A percentile compares a stretch with the other conserved stretches of the same genome.
phyloP scores from a whole-genome alignment of 2,797 vertebrate genomes.

The Cottoperca gobio region DNA sequence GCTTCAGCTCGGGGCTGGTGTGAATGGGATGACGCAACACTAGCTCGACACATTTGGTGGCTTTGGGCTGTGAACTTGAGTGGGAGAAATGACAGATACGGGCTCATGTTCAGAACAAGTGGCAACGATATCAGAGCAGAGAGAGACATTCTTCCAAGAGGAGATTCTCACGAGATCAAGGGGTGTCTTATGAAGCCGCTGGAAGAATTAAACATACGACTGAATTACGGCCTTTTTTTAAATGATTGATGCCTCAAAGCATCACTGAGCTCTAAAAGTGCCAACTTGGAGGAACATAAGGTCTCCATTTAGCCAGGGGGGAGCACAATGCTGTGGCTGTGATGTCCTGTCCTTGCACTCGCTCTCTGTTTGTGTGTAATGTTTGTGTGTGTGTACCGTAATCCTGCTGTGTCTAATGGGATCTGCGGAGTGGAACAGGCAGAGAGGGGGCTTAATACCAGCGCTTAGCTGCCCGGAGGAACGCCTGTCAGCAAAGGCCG shows the following conservation, averaged over 20 bases:
- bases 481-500: conserved; percentile 84
- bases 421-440: conserved; percentile 84
- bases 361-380: conserved; percentile 45
- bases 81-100: conserved; percentile 14
- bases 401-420: conserved; percentile 86
- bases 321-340: conserved; percentile 40
- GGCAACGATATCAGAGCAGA: conserved; percentile 6
- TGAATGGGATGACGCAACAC: conserved; percentile 26
- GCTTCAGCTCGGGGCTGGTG: conserved; percentile 55
- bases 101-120: conserved; percentile 20
- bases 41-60: conserved; percentile 4
- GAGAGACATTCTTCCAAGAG: neutral
- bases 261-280: conserved; percentile 1
- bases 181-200: neutral
- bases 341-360: conserved; percentile 71
- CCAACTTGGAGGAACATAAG: conserved; percentile 19
- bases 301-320: conserved; percentile 49
- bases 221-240: conserved; percentile 20
- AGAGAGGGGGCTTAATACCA: conserved; percentile 83
- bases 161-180: conserved; percentile 3
- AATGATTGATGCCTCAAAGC: neutral
- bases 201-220: conserved; percentile 8
- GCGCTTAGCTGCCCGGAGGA: conserved; percentile 81
- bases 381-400: conserved; percentile 70
- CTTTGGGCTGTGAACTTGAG: conserved; percentile 2